phyloP scores from a whole-genome alignment of 1,140 invertebrate species.

The Lasioglossum baleicum region DNA sequence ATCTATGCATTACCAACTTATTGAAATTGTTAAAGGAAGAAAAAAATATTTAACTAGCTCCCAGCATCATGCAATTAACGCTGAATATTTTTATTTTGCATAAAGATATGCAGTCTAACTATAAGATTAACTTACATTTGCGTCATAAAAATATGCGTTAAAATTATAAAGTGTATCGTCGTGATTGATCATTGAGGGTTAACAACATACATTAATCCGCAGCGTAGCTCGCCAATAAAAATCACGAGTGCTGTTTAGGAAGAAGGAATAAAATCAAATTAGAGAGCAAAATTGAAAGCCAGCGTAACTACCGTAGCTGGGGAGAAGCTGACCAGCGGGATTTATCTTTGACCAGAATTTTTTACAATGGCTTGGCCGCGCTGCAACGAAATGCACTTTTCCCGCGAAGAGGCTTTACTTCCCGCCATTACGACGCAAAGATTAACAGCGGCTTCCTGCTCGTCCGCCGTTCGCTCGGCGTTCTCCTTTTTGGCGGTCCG shows the following conservation, averaged over 20 bases:
- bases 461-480: slow-evolving; percentile 34
- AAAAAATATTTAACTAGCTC: too few relatives aligned
- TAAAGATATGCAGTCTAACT: too few relatives aligned
- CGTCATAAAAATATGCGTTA: too few relatives aligned
- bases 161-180: too few relatives aligned
- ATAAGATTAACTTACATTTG: too few relatives aligned
- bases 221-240: neutral
- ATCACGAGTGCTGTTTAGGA: neutral
- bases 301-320: neutral
- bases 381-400: slow-evolving; percentile 50
- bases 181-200: too few relatives aligned
- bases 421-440: slow-evolving; percentile 57
- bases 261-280: neutral
- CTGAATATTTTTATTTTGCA: too few relatives aligned
- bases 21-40: too few relatives aligned
- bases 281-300: neutral
- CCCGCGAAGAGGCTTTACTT: slow-evolving; percentile 56
- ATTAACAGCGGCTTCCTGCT: slow-evolving; percentile 61
- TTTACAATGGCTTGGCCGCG: neutral
- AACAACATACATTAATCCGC: too few relatives aligned
- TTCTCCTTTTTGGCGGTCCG: slow-evolving; percentile 48
- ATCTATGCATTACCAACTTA: too few relatives aligned
- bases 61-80: too few relatives aligned
- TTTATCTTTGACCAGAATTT: slow-evolving; percentile 18
- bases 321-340: neutral